Base-by-base conservation (phyloP, 2,888 invertebrate species). In the Mermis nigrescens region DNA sequence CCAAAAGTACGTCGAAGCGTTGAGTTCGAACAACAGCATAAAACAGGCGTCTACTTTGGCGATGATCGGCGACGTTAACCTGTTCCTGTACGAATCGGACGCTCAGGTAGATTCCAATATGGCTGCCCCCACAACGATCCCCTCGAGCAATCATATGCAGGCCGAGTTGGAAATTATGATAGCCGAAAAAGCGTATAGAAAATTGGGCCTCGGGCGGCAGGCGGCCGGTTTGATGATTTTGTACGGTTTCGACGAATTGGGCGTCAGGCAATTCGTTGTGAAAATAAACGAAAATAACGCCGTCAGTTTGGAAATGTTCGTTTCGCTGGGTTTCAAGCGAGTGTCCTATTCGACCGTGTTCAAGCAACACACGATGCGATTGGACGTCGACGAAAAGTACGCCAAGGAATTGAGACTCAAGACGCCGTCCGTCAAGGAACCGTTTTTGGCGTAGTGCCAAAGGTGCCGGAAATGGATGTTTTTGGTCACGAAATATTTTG, bases 1-100 rank as follows among this genome's bases (percentile, higher is more conserved):
- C 69, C 69, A 73, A 3, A 68, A 72, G 19, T 83, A 78, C 70
- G 76, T 78, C 12, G 68, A 74, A 54, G 76, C 75, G 32, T n/a
- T n/a, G n/a, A n/a, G 32, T n/a, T 32, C n/a, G 22, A 22, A 56
- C 15, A 12, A 29, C 12, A 52, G 12, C 24, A n/a, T n/a, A n/a
- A n/a, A n/a, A n/a, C n/a, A n/a, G n/a, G n/a, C n/a, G n/a, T n/a
- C n/a, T n/a, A n/a, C n/a, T n/a, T n/a, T n/a, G n/a, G 19, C 27
- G 1, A 88, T 94, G 86, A 82, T 92, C 65, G 94, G 94, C 12
- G 94, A 95, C 72, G 89, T 89, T 61, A 94, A 94, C 77, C 78
- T 92, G 60, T 94, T 90, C 74, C 76, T 91, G 27, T 61, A 1
- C 7, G 32, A 24, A 7, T 31, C 3, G 7, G 15, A 31, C 32